These are phyloP conservation scores for Tetranychus truncatus DNA, from an alignment of 2,888 invertebrate genomes.

Conservation along the genomic window DNA sequence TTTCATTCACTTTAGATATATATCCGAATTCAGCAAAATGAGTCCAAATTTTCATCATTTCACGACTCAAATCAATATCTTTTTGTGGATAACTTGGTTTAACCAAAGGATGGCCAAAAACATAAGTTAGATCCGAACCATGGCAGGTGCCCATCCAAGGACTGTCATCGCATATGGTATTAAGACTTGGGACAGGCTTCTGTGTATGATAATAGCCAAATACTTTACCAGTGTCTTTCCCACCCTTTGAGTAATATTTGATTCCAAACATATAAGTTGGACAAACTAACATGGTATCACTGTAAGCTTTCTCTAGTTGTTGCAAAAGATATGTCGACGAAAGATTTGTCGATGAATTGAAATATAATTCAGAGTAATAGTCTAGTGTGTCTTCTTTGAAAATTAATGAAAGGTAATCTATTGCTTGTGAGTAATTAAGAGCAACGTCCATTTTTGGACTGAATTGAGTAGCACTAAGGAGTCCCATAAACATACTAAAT, in stretches of 20 bases:
- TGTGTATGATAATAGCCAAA: not conserved
- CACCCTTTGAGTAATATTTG: not conserved
- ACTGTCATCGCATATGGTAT: not conserved
- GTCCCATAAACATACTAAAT: not conserved
- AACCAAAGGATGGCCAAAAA: slow-evolving; percentile 19
- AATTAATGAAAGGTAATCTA: not conserved
- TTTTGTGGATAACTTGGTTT: not conserved
- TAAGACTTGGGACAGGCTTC: no score
- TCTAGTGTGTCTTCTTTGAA: not conserved
- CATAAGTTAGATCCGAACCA: slow-evolving; percentile 16
- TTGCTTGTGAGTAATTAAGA: not conserved
- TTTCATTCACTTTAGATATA: not conserved
- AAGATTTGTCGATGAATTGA: not conserved
- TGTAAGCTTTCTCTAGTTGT: not conserved
- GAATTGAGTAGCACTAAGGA: not conserved
- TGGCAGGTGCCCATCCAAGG: slow-evolving; percentile 22
- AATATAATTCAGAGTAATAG: not conserved
- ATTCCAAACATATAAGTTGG: not conserved
- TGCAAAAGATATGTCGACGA: not conserved
- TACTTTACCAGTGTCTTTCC: not conserved
- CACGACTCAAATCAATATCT: slow-evolving; percentile 12
- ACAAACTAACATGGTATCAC: not conserved
- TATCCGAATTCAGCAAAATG: slow-evolving; percentile 14
- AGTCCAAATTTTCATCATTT: slow-evolving; percentile 15
- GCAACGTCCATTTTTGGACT: not conserved